phyloP scores from a whole-genome alignment of 2,113 vertebrate genomes.

The Rana temporaria region DNA sequence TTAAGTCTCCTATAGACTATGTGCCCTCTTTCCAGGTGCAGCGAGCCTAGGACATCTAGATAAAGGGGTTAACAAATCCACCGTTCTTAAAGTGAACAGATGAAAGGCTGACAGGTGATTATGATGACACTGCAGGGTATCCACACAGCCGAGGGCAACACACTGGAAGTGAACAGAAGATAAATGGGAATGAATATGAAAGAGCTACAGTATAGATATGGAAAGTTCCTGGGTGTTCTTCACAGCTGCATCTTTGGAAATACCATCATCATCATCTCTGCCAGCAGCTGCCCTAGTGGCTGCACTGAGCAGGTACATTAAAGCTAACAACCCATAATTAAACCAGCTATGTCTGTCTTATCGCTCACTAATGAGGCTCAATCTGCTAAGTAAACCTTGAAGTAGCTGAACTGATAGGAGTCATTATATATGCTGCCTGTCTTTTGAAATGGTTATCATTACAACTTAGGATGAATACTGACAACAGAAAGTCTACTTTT shows the following conservation, averaged over 20 bases:
- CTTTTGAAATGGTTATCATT: too few relatives aligned
- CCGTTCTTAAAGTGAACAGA: constrained; percentile 28
- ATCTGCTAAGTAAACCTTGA: constrained; percentile 11
- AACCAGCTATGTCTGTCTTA: neutral
- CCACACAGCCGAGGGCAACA: constrained; percentile 45
- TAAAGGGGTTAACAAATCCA: neutral
- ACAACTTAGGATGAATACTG: too few relatives aligned
- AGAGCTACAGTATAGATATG: constrained; percentile 7
- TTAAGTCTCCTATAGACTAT: too few relatives aligned
- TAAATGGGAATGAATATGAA: constrained; percentile 57
- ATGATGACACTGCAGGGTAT: constrained; percentile 21
- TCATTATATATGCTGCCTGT: too few relatives aligned
- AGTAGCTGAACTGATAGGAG: neutral
- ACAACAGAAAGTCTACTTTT: too few relatives aligned
- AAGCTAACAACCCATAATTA: constrained; percentile 28
- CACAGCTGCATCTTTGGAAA: constrained; percentile 36
- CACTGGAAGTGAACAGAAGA: constrained; percentile 60
- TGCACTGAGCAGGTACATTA: constrained; percentile 27
- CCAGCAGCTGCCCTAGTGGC: constrained; percentile 16
- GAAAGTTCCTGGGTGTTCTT: neutral
- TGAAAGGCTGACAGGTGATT: constrained; percentile 49
- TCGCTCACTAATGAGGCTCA: constrained; percentile 11
- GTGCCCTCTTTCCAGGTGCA: too few relatives aligned
- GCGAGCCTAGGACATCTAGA: too few relatives aligned
- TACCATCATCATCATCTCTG: constrained; percentile 31